Evolutionary conservation across 2,113 vertebrate species (phyloP).

Genomic region (Chascanopsetta lugubris): DNA sequence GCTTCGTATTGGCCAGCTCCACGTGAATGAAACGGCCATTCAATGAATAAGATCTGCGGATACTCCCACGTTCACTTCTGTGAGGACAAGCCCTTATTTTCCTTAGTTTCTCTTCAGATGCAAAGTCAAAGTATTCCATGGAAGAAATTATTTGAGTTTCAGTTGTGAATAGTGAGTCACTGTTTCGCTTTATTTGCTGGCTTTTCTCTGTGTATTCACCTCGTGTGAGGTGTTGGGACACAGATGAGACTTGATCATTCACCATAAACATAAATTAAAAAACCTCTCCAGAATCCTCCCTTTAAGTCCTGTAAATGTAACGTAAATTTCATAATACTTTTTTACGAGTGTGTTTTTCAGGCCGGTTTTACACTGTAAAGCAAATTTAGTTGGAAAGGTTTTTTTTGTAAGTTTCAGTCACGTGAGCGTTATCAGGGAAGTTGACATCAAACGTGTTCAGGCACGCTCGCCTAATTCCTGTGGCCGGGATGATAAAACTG

Average conservation of each 20-base stretch:
- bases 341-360: too few relatives aligned
- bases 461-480: slow-evolving; percentile 37
- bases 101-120: neutral
- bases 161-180: slow-evolving; percentile 30
- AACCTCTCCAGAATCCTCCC: neutral
- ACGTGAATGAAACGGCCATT: too few relatives aligned
- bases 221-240: slow-evolving; percentile 5
- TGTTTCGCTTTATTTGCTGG: slow-evolving; percentile 9
- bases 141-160: slow-evolving; percentile 9
- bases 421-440: neutral
- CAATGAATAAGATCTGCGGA: too few relatives aligned
- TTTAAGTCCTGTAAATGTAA: too few relatives aligned
- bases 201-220: slow-evolving; percentile 6
- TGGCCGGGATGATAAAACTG: slow-evolving; percentile 6
- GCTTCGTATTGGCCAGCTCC: too few relatives aligned
- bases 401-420: slow-evolving; percentile 9
- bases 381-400: neutral
- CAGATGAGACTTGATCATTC: neutral
- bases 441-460: slow-evolving; percentile 41
- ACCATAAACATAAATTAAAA: neutral
- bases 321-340: too few relatives aligned
- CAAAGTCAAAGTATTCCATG: neutral
- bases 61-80: too few relatives aligned
- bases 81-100: too few relatives aligned
- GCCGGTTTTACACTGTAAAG: neutral